These are phyloP conservation scores for Sinosuthora webbiana DNA, from an alignment of 2,113 vertebrate genomes.

Conservation along the genomic window DNA sequence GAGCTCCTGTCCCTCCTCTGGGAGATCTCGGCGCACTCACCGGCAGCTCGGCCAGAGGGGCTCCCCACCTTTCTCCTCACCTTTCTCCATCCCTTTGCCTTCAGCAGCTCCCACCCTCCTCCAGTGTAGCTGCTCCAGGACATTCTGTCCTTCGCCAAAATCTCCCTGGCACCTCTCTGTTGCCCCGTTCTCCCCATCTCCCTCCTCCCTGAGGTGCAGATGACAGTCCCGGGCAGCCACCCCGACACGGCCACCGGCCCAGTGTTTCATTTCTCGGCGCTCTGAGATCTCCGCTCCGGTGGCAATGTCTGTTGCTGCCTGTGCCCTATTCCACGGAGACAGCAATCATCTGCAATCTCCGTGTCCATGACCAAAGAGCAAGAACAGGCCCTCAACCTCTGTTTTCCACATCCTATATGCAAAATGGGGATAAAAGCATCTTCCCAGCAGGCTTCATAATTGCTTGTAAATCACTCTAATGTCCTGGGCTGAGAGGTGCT, in stretches of 20 bases:
- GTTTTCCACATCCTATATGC: not conserved
- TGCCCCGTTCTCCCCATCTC: not conserved
- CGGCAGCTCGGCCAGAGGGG: not conserved
- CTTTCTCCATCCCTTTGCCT: not conserved
- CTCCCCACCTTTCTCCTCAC: not conserved
- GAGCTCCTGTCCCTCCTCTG: not conserved
- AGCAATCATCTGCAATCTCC: not conserved
- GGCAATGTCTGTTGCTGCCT: not conserved
- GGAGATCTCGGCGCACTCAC: no score
- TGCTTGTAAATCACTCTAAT: not conserved
- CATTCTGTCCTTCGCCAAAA: not conserved
- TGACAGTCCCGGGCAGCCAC: not conserved
- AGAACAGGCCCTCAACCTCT: not conserved
- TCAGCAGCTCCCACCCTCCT: not conserved
- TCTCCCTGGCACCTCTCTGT: not conserved
- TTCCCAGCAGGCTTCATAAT: not conserved
- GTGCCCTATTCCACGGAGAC: not conserved
- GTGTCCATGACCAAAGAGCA: fast-evolving
- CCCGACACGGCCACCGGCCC: not conserved
- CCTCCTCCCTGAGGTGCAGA: not conserved
- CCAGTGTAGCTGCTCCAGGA: not conserved
- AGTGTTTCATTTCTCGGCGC: not conserved
- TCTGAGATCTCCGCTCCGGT: fast-evolving
- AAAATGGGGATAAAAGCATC: not conserved
- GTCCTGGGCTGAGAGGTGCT: not conserved